These are phyloP conservation scores for Netelia inedita DNA, from an alignment of 2,888 invertebrate genomes.

Conservation along the genomic window DNA sequence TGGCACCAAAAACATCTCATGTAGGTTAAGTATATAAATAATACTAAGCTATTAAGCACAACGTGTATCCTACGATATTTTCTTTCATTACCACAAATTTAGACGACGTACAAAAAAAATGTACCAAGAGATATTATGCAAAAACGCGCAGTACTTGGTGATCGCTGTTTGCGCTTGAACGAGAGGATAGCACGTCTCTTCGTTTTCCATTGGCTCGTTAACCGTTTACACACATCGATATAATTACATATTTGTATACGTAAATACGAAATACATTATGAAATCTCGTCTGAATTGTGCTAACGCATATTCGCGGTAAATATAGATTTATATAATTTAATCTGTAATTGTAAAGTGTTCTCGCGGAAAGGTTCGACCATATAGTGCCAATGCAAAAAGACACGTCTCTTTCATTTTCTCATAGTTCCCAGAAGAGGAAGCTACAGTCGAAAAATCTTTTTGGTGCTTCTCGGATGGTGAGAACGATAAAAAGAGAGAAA, in stretches of 20 bases:
- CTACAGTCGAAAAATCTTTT: slow-evolving; percentile 46
- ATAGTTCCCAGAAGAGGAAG: slow-evolving; percentile 37
- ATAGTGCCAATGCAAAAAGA: slow-evolving; percentile 34
- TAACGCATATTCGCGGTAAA: not conserved
- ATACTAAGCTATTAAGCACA: not conserved
- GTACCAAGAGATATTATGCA: slow-evolving; percentile 43
- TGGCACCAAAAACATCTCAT: no score
- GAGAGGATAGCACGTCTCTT: slow-evolving; percentile 53
- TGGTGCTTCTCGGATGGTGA: slow-evolving; percentile 34
- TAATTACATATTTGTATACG: not conserved
- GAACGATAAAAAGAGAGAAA: slow-evolving; percentile 41
- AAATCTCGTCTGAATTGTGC: not conserved
- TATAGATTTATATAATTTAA: not conserved
- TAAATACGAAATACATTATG: not conserved
- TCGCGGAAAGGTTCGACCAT: slow-evolving; percentile 10
- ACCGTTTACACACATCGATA: not conserved
- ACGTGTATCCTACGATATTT: not conserved
- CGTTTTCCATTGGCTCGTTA: slow-evolving; percentile 59
- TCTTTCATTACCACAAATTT: not conserved
- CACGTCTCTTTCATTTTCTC: slow-evolving; percentile 17
- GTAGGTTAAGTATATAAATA: no score
- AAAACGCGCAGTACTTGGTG: slow-evolving; percentile 34
- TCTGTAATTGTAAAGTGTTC: slow-evolving; percentile 9
- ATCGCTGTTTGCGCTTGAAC: slow-evolving; percentile 50
- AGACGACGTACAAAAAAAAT: slow-evolving; percentile 33